Base-by-base conservation (phyloP, 2,888 invertebrate genomes). In the Coronaproctus castanopsis region DNA sequence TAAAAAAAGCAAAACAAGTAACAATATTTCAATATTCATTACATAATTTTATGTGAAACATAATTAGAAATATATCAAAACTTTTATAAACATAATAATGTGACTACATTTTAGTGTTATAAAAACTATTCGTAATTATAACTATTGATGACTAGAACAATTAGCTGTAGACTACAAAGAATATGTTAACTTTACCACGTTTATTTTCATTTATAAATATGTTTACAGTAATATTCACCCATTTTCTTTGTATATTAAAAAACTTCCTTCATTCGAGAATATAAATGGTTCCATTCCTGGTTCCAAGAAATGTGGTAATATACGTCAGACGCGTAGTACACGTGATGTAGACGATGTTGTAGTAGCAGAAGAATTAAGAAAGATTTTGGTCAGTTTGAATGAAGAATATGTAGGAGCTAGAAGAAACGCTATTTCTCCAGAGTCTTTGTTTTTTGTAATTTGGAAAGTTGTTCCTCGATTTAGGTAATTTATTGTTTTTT, bases 381-480 rank as follows among this genome's bases (percentile, higher is more conserved):
- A 87, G 75, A 83, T 87, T 52, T 72, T 87, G 60, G 78, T 85
- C 64, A 81, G 80, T 62, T 71, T 87, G 64, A 80, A 78, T 52
- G 72, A 74, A 14, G 60, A 60, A 53, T 57, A 62, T 70, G 78
- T 80, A 56, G 83, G 83, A 36, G 81, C 80, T n/a, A 74, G 78
- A 0, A 84, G 85, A 67, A 79, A 80, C 10, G 83, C 85, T 2
- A 85, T 87, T 62, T 84, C 85, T 0, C 87, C 87, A 0, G 85
- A 86, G 70, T 83, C 85, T 65, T 76, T 88, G 63, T 86, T 87
- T 69, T 77, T 82, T 55, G 85, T 86, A 54, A 85, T 87, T 62
- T 87, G 87, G 85, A 85, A 85, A 71, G 84, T 87, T 63, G 86
- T 86, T 64, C 87, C 87, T 55, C 75, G 86, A 67, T 87, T 87